Evolutionary conservation across 2,797 vertebrate genomes (phyloP).

Genomic region (Eurystomus glaucurus): DNA sequence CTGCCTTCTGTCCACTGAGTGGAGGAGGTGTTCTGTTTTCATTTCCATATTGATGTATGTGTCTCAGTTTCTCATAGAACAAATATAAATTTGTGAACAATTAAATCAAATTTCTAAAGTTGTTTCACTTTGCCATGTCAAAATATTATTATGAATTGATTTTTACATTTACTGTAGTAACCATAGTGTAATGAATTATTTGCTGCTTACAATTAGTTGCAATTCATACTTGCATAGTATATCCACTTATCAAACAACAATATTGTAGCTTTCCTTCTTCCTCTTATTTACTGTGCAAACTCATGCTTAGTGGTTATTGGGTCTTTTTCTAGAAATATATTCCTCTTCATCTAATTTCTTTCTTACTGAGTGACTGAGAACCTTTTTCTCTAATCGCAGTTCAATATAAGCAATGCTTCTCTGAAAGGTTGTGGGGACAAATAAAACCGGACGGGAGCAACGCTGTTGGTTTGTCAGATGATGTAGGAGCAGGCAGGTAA

Average conservation of each 20-base stretch:
- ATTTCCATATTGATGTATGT: background rate
- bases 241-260: background rate
- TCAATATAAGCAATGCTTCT: background rate
- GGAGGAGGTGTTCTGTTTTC: background rate
- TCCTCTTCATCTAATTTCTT: background rate
- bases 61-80: background rate
- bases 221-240: background rate
- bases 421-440: background rate
- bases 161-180: background rate
- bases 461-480: fast-evolving
- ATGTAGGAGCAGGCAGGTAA: background rate
- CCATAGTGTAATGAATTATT: background rate
- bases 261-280: background rate
- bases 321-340: background rate
- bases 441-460: background rate
- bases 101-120: background rate
- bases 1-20: background rate
- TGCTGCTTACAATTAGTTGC: background rate
- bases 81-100: background rate
- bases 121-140: background rate
- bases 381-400: background rate
- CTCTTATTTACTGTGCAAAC: background rate
- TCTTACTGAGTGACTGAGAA: background rate
- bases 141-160: slow-evolving; percentile 23
- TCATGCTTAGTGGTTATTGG: background rate